phyloP scores from a whole-genome alignment of 2,797 vertebrate genomes.

The Alca torda region DNA sequence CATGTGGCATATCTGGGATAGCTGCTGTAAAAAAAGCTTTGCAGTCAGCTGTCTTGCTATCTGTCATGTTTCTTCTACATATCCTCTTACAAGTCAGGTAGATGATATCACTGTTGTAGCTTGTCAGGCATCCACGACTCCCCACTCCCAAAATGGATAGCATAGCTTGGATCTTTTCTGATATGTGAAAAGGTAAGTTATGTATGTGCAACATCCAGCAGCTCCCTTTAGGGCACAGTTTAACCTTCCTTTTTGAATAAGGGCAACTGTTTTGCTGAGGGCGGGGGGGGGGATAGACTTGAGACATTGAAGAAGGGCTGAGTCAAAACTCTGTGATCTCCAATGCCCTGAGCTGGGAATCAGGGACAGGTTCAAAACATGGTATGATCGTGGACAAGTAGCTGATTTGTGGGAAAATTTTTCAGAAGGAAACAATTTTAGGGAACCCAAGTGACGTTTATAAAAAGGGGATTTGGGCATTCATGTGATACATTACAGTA shows the following conservation, averaged over 20 bases:
- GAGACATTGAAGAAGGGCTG: neutral
- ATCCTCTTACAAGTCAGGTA: neutral
- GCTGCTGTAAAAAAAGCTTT: neutral
- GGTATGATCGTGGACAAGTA: neutral
- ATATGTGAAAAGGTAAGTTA: neutral
- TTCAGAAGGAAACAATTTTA: neutral
- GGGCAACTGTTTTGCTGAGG: neutral
- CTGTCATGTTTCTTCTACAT: neutral
- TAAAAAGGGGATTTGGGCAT: neutral
- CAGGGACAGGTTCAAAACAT: neutral
- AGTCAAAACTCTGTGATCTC: neutral
- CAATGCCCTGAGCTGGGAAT: neutral
- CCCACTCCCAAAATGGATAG: neutral
- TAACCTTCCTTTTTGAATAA: neutral
- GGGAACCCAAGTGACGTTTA: neutral
- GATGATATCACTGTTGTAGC: neutral
- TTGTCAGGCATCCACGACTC: neutral
- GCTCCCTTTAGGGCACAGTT: neutral
- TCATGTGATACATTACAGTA: rapidly evolving
- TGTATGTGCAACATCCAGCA: neutral
- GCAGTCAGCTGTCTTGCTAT: neutral
- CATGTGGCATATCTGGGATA: conserved; percentile 17
- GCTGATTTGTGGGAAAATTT: neutral
- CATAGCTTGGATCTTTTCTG: neutral
- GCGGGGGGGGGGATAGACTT: rapidly evolving